Conservation (phyloP, 1,140 invertebrate species). For the Drosophila carrolli region DNA sequence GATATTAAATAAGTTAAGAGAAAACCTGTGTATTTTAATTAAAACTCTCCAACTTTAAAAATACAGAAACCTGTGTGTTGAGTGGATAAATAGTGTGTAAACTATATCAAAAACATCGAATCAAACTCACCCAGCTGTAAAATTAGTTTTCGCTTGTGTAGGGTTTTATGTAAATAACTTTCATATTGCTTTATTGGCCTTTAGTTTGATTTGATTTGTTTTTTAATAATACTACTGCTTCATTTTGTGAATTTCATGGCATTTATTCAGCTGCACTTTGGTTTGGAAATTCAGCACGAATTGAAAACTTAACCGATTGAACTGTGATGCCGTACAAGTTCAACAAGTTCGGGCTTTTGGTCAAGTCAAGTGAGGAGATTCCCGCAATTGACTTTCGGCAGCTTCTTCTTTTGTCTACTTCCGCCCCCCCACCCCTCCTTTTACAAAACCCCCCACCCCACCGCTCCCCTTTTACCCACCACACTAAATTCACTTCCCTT, state of each 20-base stretch:
- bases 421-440: not conserved
- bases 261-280: conserved; percentile 15
- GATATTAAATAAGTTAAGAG: too few relatives aligned
- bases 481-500: conserved; percentile 3
- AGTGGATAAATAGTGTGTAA: not conserved
- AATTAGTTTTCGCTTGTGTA: conserved; percentile 11
- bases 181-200: not conserved
- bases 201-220: not conserved
- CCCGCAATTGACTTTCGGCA: conserved; percentile 46
- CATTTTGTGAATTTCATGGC: conserved; percentile 14
- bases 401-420: conserved; percentile 19
- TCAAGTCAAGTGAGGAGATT: conserved; percentile 43
- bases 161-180: conserved; percentile 11
- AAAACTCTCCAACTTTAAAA: not conserved
- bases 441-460: not conserved
- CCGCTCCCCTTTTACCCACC: not conserved
- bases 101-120: not conserved
- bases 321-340: conserved; percentile 5
- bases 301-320: conserved; percentile 6
- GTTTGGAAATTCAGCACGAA: not conserved
- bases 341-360: conserved; percentile 33
- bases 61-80: not conserved
- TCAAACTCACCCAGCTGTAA: conserved; percentile 9
- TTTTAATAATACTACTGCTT: too few relatives aligned
- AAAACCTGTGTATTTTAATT: not conserved